phyloP scores from a whole-genome alignment of 2,888 invertebrate species.

The Panopea generosa region DNA sequence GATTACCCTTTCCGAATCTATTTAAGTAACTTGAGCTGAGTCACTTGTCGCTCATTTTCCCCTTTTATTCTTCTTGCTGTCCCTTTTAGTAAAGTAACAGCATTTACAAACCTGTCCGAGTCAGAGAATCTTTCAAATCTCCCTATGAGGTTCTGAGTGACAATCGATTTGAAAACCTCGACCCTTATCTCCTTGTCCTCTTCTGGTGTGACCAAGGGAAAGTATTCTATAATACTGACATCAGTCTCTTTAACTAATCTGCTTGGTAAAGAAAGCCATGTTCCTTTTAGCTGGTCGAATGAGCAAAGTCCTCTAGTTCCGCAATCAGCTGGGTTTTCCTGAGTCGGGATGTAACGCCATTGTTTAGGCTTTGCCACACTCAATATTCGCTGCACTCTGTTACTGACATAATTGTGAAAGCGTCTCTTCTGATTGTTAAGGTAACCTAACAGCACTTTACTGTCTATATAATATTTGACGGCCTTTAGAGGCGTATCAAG shows the following conservation, averaged over 20 bases:
- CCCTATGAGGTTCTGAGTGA: neutral
- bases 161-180: neutral
- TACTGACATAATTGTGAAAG: slow-evolving; percentile 56
- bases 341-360: slow-evolving; percentile 50
- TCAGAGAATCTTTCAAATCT: slow-evolving; percentile 5
- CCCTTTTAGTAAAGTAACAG: too few species aligned
- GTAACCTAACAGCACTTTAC: slow-evolving; percentile 52
- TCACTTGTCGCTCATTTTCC: too few species aligned
- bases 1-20: too few species aligned
- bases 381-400: slow-evolving; percentile 39
- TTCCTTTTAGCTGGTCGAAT: too few species aligned
- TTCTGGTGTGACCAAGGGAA: neutral
- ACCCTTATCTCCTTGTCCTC: slow-evolving; percentile 6
- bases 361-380: slow-evolving; percentile 28
- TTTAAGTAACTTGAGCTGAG: too few species aligned
- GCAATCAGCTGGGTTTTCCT: too few species aligned
- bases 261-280: too few species aligned
- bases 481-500: slow-evolving; percentile 10
- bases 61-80: too few species aligned
- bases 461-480: slow-evolving; percentile 45
- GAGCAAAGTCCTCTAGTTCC: too few species aligned
- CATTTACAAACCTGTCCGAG: too few species aligned
- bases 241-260: too few species aligned
- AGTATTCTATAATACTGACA: too few species aligned
- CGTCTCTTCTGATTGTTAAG: slow-evolving; percentile 35